Evolutionary conservation across 2,888 invertebrate species (phyloP).

Genomic region (Eumerus sabulonum): DNA sequence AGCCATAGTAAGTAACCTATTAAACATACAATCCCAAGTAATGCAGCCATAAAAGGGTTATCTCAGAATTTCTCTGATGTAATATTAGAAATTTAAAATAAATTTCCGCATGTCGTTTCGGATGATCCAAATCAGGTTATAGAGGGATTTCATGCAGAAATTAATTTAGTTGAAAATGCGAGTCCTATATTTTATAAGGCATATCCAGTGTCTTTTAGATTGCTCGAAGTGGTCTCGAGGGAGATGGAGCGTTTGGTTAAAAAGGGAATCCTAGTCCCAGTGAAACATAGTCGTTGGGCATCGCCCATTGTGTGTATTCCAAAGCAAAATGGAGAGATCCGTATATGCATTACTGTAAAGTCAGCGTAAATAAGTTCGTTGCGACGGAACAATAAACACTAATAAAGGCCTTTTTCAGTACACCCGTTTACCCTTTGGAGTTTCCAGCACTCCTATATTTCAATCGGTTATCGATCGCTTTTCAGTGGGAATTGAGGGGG

Average conservation of each 20-base stretch:
- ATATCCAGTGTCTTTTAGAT: slow-evolving; percentile 61
- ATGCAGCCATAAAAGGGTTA: background rate
- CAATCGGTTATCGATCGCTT: slow-evolving; percentile 27
- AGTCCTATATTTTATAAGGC: slow-evolving; percentile 62
- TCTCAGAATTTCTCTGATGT: background rate
- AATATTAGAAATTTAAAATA: background rate
- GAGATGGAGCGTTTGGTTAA: slow-evolving; percentile 65
- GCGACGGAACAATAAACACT: slow-evolving; percentile 71
- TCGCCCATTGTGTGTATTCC: slow-evolving; percentile 73
- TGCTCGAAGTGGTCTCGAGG: slow-evolving; percentile 65
- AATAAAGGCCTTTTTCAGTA: slow-evolving; percentile 53
- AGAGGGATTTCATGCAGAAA: slow-evolving; percentile 42
- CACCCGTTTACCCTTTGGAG: slow-evolving; percentile 53
- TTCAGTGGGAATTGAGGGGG: slow-evolving; percentile 12
- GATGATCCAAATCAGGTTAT: slow-evolving; percentile 23
- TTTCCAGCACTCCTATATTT: slow-evolving; percentile 55
- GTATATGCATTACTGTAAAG: slow-evolving; percentile 73
- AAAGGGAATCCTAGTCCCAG: slow-evolving; percentile 64
- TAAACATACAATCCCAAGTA: too few species aligned
- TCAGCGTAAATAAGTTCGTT: slow-evolving; percentile 55
- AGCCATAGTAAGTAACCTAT: background rate
- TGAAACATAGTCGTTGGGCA: slow-evolving; percentile 70
- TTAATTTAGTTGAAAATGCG: slow-evolving; percentile 20
- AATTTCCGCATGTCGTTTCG: slow-evolving; percentile 20
- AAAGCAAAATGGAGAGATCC: slow-evolving; percentile 54